Evolutionary conservation across 2,113 vertebrate genomes (phyloP).

Genomic region (Pandion haliaetus): DNA sequence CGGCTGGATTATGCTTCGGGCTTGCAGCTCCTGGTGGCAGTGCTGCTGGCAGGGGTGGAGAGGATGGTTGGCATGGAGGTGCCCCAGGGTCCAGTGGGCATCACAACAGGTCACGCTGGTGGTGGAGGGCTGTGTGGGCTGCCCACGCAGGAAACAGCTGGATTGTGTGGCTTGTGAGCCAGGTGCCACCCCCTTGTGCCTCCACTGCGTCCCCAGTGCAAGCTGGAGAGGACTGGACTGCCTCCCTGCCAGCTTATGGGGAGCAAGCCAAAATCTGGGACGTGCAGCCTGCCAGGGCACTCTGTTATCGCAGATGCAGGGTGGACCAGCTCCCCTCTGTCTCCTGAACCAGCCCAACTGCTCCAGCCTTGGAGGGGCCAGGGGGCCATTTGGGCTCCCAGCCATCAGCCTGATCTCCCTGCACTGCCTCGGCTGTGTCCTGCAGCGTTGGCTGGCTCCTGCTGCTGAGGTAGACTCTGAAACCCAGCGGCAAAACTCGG

Average conservation of each 20-base stretch:
- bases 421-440: not conserved
- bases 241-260: not conserved
- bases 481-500: accelerated
- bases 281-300: not conserved
- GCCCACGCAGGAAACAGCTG: not conserved
- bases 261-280: not conserved
- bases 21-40: not conserved
- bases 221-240: not conserved
- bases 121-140: accelerated
- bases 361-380: not conserved
- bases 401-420: accelerated
- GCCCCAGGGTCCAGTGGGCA: accelerated
- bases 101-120: not conserved
- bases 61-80: not conserved
- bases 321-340: not conserved
- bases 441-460: accelerated
- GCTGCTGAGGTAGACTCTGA: not conserved
- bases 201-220: accelerated
- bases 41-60: not conserved
- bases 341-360: not conserved
- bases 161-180: not conserved
- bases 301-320: too few species aligned
- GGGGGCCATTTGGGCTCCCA: not conserved
- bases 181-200: not conserved
- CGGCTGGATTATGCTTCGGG: too few species aligned